Evolutionary conservation across 2,113 vertebrate genomes (phyloP).

Genomic region (Saimiri boliviensis): DNA sequence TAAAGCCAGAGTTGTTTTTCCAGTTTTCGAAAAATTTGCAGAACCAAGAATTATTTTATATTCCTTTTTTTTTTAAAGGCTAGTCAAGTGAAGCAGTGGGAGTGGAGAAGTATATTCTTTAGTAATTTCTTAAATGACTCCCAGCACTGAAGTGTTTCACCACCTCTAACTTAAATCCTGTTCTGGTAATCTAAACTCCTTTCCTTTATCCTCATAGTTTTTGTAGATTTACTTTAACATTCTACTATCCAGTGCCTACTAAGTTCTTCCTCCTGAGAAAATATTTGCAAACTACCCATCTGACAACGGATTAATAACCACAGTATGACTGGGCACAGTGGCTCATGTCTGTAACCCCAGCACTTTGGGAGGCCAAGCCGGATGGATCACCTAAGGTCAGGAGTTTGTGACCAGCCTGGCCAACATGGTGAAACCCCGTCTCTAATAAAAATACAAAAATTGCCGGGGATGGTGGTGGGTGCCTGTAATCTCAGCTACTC

Average conservation of each 20-base stretch:
- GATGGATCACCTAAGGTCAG: too few species aligned
- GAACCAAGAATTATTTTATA: background rate
- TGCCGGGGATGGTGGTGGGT: too few species aligned
- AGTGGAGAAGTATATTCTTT: background rate
- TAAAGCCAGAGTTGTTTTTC: background rate
- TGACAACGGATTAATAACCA: too few species aligned
- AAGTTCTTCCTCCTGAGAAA: slow-evolving; percentile 15
- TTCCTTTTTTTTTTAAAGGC: background rate
- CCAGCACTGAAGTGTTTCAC: background rate
- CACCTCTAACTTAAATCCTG: background rate
- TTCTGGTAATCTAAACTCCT: background rate
- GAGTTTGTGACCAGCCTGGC: too few species aligned
- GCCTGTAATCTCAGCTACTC: too few species aligned
- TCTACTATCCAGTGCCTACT: background rate
- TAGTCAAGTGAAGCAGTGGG: too few species aligned
- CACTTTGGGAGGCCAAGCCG: too few species aligned
- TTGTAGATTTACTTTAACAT: background rate
- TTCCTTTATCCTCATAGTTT: background rate
- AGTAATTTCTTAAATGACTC: slow-evolving; percentile 20
- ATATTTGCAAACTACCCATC: too few species aligned
- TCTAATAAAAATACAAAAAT: too few species aligned
- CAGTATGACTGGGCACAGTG: too few species aligned
- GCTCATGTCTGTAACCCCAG: too few species aligned
- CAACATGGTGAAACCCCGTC: too few species aligned
- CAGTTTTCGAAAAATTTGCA: slow-evolving; percentile 22